phyloP scores from a whole-genome alignment of 2,888 invertebrate species.

The Drosophila aldrichi region DNA sequence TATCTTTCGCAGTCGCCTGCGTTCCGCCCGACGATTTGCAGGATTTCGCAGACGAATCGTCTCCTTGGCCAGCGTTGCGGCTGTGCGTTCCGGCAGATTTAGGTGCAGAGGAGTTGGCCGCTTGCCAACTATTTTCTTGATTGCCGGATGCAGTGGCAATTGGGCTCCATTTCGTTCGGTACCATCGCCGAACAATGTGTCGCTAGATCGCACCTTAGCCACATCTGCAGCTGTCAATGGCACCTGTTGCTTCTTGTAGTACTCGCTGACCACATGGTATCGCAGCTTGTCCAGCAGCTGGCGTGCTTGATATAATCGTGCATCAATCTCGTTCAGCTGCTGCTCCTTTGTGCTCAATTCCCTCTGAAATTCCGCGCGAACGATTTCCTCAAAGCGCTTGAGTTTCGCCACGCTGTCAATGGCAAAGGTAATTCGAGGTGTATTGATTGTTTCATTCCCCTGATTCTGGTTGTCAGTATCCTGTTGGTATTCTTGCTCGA shows the following conservation, averaged over 20 bases:
- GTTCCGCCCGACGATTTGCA: slow-evolving; percentile 77
- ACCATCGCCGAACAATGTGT: slow-evolving; percentile 69
- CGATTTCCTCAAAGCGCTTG: slow-evolving; percentile 86
- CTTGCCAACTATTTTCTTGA: slow-evolving; percentile 90
- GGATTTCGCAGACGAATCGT: slow-evolving; percentile 81
- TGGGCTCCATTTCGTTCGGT: slow-evolving; percentile 83
- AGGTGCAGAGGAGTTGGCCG: slow-evolving; percentile 81
- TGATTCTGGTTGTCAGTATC: slow-evolving; percentile 42
- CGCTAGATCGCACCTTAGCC: slow-evolving; percentile 76
- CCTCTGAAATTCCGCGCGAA: slow-evolving; percentile 90
- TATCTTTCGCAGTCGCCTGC: slow-evolving; percentile 76
- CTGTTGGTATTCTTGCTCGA: slow-evolving; percentile 1
- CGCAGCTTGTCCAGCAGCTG: slow-evolving; percentile 87
- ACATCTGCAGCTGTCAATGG: slow-evolving; percentile 83
- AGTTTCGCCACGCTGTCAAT: slow-evolving; percentile 41
- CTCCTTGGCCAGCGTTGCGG: slow-evolving; percentile 85
- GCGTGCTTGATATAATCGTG: slow-evolving; percentile 87
- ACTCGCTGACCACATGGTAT: slow-evolving; percentile 87
- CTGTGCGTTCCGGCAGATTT: slow-evolving; percentile 85
- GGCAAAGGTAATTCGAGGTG: slow-evolving; percentile 79
- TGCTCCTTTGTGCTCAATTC: slow-evolving; percentile 90
- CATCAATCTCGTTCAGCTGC: slow-evolving; percentile 90
- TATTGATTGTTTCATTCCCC: not conserved
- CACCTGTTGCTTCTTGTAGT: slow-evolving; percentile 87
- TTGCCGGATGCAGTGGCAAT: slow-evolving; percentile 90